Evolutionary conservation across 2,888 invertebrate genomes (phyloP).

Genomic region (Eubasilissa splendida): DNA sequence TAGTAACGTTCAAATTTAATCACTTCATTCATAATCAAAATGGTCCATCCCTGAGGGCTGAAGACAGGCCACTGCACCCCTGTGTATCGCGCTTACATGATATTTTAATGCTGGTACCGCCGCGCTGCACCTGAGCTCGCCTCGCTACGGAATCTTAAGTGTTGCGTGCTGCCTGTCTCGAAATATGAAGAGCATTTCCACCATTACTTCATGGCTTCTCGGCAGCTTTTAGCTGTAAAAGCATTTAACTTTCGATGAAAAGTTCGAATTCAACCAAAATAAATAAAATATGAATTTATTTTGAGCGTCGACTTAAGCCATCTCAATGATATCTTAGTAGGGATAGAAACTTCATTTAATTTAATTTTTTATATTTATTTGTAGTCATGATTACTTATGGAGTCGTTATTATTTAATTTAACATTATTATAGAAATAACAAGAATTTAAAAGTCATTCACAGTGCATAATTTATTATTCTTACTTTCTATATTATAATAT

Average conservation of each 20-base stretch:
- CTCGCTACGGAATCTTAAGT: slow-evolving; percentile 50
- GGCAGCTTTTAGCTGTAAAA: background rate
- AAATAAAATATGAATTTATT: background rate
- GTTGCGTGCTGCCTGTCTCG: slow-evolving; percentile 25
- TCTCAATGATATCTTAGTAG: too few species aligned
- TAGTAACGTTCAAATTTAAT: too few species aligned
- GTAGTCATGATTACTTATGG: too few species aligned
- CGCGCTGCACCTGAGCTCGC: slow-evolving; percentile 49
- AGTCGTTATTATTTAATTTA: too few species aligned
- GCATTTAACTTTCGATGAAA: slow-evolving; percentile 3
- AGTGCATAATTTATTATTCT: too few species aligned
- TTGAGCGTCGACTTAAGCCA: too few species aligned
- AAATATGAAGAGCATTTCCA: background rate
- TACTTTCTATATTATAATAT: too few species aligned
- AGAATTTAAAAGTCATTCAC: too few species aligned
- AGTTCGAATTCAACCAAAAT: background rate
- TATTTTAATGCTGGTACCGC: slow-evolving; percentile 53
- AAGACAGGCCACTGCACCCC: background rate
- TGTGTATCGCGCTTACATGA: slow-evolving; percentile 47
- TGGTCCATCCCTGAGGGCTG: background rate
- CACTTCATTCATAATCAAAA: background rate
- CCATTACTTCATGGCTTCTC: slow-evolving; percentile 33
- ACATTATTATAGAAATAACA: too few species aligned
- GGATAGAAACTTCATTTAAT: too few species aligned
- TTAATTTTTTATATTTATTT: too few species aligned